phyloP scores from a whole-genome alignment of 2,797 vertebrate species.

The Sebastes taczanowskii region DNA sequence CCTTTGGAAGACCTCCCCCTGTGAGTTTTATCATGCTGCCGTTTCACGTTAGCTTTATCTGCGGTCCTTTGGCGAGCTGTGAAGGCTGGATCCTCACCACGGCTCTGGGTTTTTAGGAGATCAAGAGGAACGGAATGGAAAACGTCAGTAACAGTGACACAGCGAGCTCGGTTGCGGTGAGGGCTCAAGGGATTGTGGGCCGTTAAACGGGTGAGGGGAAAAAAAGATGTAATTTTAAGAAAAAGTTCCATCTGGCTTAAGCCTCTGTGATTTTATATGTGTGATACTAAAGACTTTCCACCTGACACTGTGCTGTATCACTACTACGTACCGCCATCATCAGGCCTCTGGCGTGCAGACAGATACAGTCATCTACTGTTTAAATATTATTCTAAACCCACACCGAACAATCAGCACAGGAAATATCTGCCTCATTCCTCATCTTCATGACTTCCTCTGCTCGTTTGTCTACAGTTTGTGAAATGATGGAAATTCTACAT shows the following conservation, averaged over 20 bases:
- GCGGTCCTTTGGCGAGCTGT: neutral
- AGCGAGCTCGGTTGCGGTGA: neutral
- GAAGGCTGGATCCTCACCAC: constrained; percentile 17
- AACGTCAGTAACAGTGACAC: constrained; percentile 51
- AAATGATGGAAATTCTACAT: constrained; percentile 30
- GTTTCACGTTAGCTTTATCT: constrained; percentile 35
- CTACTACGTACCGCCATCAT: neutral
- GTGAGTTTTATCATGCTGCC: constrained; percentile 28
- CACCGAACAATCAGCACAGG: constrained; percentile 33
- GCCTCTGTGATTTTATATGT: constrained; percentile 24
- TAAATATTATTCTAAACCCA: constrained; percentile 52
- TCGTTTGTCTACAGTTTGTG: constrained; percentile 11
- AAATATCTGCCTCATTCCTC: constrained; percentile 47
- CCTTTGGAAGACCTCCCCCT: neutral
- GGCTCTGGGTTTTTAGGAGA: constrained; percentile 32
- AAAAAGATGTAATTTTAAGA: constrained; percentile 42
- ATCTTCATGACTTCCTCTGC: constrained; percentile 38
- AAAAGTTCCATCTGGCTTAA: constrained; percentile 51
- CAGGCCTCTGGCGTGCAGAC: constrained; percentile 44
- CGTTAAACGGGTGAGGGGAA: constrained; percentile 22
- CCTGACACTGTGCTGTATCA: neutral
- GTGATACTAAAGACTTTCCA: constrained; percentile 10
- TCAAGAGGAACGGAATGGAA: constrained; percentile 44
- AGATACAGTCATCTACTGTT: constrained; percentile 32
- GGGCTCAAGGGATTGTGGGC: constrained; percentile 46